phyloP scores from a whole-genome alignment of 2,888 invertebrate species.

The Drymonia ruficornis region DNA sequence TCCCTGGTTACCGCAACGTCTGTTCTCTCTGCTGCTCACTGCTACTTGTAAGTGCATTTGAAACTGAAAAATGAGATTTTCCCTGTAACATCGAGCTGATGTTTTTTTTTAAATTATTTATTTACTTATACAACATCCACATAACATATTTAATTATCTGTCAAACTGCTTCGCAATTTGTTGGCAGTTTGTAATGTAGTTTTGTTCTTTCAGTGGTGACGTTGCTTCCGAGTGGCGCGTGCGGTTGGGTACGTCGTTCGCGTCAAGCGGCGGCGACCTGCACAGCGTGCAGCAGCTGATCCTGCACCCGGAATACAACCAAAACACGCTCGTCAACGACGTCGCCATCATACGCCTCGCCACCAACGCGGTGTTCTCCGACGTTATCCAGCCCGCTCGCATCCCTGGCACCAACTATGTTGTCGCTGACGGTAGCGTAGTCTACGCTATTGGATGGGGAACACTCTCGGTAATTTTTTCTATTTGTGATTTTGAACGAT shows the following conservation, averaged over 20 bases:
- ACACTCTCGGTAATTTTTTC: conserved; percentile 34
- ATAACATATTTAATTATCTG: too few relatives aligned
- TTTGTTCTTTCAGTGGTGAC: conserved; percentile 46
- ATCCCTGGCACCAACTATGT: conserved; percentile 43
- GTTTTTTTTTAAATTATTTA: too few relatives aligned
- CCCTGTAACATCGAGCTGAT: conserved; percentile 12
- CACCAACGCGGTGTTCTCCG: conserved; percentile 29
- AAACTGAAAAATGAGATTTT: background rate
- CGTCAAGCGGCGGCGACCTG: conserved; percentile 40
- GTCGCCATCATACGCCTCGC: conserved; percentile 52
- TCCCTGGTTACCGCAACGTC: conserved; percentile 46
- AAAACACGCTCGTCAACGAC: conserved; percentile 40
- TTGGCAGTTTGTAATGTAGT: too few relatives aligned
- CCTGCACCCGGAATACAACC: conserved; percentile 42
- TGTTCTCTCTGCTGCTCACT: conserved; percentile 63
- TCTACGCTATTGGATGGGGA: conserved; percentile 57
- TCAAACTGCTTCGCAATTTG: too few relatives aligned
- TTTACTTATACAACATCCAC: too few relatives aligned
- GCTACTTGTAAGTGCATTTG: conserved; percentile 54
- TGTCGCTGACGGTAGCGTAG: conserved; percentile 32
- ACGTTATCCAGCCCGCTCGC: conserved; percentile 35
- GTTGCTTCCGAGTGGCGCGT: conserved; percentile 46
- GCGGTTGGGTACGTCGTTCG: conserved; percentile 41
- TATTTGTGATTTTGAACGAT: too few relatives aligned
- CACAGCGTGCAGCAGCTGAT: conserved; percentile 34